Evolutionary conservation across 1,140 invertebrate species (phyloP).

Genomic region (Drosophila malerkotliana): DNA sequence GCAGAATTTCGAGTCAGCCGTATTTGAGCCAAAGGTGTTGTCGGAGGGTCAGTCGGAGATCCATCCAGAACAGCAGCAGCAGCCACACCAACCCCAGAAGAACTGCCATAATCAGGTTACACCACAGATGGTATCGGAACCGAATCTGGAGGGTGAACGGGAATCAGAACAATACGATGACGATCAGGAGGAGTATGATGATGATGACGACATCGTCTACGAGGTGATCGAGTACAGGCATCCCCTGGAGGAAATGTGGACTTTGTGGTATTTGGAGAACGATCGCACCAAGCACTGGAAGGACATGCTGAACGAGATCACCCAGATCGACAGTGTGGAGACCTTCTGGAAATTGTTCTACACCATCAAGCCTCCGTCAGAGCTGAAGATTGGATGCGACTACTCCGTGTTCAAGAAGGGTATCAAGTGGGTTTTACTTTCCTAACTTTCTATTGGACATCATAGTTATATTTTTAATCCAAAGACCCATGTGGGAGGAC

Average conservation of each 20-base stretch:
- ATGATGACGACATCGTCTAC: conserved; percentile 26
- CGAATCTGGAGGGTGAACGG: background rate
- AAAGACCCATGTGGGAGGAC: conserved; percentile 99
- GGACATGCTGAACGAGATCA: conserved; percentile 96
- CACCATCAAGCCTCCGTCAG: conserved; percentile 97
- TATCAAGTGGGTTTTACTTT: conserved; percentile 86
- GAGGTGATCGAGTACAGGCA: conserved; percentile 88
- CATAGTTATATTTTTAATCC: conserved; percentile 89
- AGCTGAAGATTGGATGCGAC: conserved; percentile 95
- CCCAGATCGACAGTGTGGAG: conserved; percentile 98
- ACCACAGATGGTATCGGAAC: background rate
- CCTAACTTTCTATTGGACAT: conserved; percentile 84
- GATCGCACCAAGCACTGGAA: conserved; percentile 95
- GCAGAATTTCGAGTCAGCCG: conserved; percentile 25
- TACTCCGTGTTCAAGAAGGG: conserved; percentile 99
- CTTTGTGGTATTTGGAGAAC: conserved; percentile 98
- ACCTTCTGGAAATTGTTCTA: conserved; percentile 99
- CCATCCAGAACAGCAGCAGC: background rate
- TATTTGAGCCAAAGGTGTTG: conserved; percentile 22
- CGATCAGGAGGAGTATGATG: background rate
- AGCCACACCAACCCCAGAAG: background rate
- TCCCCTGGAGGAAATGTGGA: conserved; percentile 97
- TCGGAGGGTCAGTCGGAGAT: conserved; percentile 1
- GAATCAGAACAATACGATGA: background rate
- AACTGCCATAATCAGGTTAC: background rate